phyloP scores from a whole-genome alignment of 1,140 invertebrate species.

The Ectropis grisescens region DNA sequence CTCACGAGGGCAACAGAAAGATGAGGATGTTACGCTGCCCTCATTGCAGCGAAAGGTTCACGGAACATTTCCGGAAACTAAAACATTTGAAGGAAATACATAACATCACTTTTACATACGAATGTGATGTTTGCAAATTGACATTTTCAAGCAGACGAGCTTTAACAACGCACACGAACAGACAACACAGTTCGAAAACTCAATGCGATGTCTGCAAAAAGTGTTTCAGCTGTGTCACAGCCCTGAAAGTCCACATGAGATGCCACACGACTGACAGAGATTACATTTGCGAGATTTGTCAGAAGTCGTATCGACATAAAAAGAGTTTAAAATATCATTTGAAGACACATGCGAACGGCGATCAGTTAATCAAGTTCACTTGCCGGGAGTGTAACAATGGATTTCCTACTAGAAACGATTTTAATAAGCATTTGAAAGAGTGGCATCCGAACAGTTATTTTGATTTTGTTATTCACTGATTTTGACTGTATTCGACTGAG shows the following conservation, averaged over 20 bases:
- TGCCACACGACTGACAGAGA: conserved; percentile 74
- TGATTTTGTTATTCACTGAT: conserved; percentile 17
- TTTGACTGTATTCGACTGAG: not conserved
- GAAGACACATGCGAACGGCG: conserved; percentile 66
- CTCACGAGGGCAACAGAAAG: conserved; percentile 36
- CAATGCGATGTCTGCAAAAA: conserved; percentile 66
- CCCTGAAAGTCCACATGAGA: conserved; percentile 77
- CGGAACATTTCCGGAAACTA: conserved; percentile 34
- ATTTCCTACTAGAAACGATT: conserved; percentile 35
- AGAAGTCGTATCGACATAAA: conserved; percentile 73
- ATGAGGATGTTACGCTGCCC: conserved; percentile 25
- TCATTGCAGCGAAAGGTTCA: conserved; percentile 24
- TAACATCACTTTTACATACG: conserved; percentile 23
- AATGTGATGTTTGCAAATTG: conserved; percentile 26
- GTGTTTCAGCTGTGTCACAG: conserved; percentile 69
- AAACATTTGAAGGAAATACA: conserved; percentile 30
- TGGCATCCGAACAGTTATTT: conserved; percentile 30
- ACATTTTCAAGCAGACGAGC: conserved; percentile 22
- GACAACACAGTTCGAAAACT: conserved; percentile 61
- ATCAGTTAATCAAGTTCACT: conserved; percentile 45
- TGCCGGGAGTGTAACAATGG: conserved; percentile 60
- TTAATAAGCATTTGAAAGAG: conserved; percentile 33
- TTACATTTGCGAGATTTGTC: conserved; percentile 70
- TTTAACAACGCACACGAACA: conserved; percentile 43
- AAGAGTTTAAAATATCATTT: conserved; percentile 78